Evolutionary conservation across 1,140 invertebrate species (phyloP).

Genomic region (Drosophila cardini): DNA sequence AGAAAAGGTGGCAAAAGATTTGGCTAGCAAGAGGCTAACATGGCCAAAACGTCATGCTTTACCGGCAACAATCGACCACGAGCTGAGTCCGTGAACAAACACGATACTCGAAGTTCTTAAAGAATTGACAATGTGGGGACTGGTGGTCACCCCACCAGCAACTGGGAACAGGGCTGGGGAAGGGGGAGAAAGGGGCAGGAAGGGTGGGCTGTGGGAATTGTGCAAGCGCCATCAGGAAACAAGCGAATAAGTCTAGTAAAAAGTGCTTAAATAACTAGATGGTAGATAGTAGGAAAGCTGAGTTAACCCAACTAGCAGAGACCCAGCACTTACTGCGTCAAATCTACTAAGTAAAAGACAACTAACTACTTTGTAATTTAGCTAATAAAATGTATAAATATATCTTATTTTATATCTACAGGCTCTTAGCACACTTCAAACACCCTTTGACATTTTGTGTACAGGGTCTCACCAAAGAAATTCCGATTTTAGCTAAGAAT

Average conservation of each 20-base stretch:
- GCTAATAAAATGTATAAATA: too few species aligned
- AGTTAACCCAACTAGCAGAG: too few species aligned
- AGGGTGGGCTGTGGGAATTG: not conserved
- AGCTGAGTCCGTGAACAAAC: constrained; percentile 52
- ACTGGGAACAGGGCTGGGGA: not conserved
- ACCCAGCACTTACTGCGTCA: too few species aligned
- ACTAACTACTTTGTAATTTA: too few species aligned
- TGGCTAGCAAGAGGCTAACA: constrained; percentile 5
- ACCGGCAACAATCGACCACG: constrained; percentile 67
- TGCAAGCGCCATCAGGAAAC: constrained; percentile 41
- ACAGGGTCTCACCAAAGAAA: not conserved
- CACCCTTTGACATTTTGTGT: too few species aligned
- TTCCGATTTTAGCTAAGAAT: constrained; percentile 8
- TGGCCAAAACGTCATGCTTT: constrained; percentile 55
- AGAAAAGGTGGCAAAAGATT: constrained; percentile 39
- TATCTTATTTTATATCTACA: too few species aligned
- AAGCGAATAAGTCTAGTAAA: constrained; percentile 5
- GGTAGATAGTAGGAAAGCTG: too few species aligned
- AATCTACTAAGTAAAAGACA: too few species aligned
- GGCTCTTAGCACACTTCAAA: too few species aligned
- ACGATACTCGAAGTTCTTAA: constrained; percentile 23
- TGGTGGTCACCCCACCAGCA: constrained; percentile 1
- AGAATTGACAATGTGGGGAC: constrained; percentile 28
- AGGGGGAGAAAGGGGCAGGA: too few species aligned
- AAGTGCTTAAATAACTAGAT: too few species aligned